Evolutionary conservation across 2,888 invertebrate genomes (phyloP), one percentile per base, ranked within the genome.

Genomic region (Charanyca ferruginea): DNA sequence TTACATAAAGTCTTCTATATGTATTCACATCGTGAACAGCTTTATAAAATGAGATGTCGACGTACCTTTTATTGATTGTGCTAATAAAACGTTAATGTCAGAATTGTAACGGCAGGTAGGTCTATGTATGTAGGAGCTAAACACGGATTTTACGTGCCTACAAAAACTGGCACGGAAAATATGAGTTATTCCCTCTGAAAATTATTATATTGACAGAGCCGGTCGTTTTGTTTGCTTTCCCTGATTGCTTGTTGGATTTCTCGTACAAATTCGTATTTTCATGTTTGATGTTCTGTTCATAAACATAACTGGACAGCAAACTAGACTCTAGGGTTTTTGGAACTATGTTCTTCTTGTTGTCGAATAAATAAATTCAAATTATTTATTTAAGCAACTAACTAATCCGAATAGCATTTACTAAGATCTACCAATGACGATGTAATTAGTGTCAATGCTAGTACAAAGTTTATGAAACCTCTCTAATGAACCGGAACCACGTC

Each of bases 361-460:
- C 16, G 22, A 32, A n/a, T 22, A n/a, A 35, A 11, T 9, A 1
- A 45, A 60, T 44, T 23, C 7, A 23, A 16, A 51, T 35, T 38
- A 44, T 60, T 58, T 32, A 38, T 69, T 23, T 32, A 3, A 23
- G 8, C 32, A 67, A 48, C 47, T 48, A 67, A 48, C 47, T 48
- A 35, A 53, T 70, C 25, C 47, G 18, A 48, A 53, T 44, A 38
- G 13, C 42, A 28, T 59, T 20, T 55, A 49, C 55, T 52, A 57
- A 70, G 18, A 32, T 54, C 16, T 55, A 41, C 48, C 72, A 76
- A 55, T 77, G 47, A 62, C 77, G 20, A 9, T 45, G 61, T 22
- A 48, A 74, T 77, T 77, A 68, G 67, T 71, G 71, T 79, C 79
- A 79, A 79, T 81, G 75, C 47, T 68, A 61, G 25, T 49, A 66